Evolutionary conservation across 2,113 vertebrate genomes (phyloP).

Genomic region (Excalfactoria chinensis): DNA sequence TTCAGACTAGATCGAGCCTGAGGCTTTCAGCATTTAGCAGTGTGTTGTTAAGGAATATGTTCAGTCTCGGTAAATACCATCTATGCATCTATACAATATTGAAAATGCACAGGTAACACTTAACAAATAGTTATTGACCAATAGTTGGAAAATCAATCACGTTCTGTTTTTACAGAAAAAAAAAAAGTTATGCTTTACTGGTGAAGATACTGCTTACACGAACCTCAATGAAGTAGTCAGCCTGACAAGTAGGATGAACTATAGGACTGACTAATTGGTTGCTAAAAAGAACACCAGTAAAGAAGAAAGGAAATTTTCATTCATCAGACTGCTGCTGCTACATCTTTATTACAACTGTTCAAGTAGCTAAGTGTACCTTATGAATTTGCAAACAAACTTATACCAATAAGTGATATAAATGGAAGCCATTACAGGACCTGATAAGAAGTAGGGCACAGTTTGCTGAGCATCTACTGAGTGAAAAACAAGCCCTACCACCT

Average conservation of each 20-base stretch:
- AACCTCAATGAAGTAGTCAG: background rate
- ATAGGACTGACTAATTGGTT: background rate
- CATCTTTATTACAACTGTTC: background rate
- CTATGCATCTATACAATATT: background rate
- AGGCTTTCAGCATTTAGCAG: background rate
- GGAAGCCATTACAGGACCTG: background rate
- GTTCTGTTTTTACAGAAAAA: background rate
- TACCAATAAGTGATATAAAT: background rate
- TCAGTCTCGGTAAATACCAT: background rate
- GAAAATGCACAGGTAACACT: background rate
- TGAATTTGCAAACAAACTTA: background rate
- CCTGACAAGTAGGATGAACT: background rate
- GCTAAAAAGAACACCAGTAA: background rate
- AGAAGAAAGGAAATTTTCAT: background rate
- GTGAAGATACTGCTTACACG: accelerated
- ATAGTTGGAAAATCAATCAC: background rate
- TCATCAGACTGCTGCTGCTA: background rate
- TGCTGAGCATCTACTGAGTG: background rate
- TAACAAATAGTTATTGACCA: too few species aligned
- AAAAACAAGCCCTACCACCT: background rate
- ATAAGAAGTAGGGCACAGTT: background rate
- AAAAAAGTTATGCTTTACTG: background rate
- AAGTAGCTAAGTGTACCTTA: background rate
- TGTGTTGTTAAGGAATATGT: background rate
- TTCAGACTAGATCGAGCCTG: background rate